Base-by-base conservation (phyloP, 2,888 invertebrate species). In the Nycteola revayana region DNA sequence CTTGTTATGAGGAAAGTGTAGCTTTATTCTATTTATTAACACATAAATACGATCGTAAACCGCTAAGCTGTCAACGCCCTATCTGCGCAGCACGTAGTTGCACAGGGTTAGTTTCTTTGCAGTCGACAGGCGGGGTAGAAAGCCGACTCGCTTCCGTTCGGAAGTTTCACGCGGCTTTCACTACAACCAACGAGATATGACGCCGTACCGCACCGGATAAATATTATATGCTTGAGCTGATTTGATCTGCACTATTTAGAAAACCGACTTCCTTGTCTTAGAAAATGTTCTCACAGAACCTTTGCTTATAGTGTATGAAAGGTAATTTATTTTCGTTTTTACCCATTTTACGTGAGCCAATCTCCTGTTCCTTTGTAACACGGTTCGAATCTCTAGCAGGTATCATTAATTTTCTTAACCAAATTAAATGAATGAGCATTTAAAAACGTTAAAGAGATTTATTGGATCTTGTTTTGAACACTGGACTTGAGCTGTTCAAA, bases 91-190 rank as follows among this genome's bases (percentile, higher is more conserved):
- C 26, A 42, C 11, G 45, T 41, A 40, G 21, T 40, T 31, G 42
- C 34, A 33, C 68, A 68, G 79, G 80, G 76, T 80, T 71, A 74
- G 78, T 80, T 82, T 66, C 69, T 73, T 74, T 63, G 58, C 54
- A 46, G 52, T 52, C 71, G 47, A 73, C 73, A 77, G 82, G 83
- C 66, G 75, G 82, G 83, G 81, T 85, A 84, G 84, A 86, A 86
- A 85, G 84, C 78, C 67, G 74, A 57, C 68, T 63, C 47, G 72
- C 78, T 85, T 85, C 84, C 86, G 84, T 67, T 81, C 73, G 74
- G 76, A 77, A 78, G 83, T 86, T 86, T 84, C 84, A 69, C 83
- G 73, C 59, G 69, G 82, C 84, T 87, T 87, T 87, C 86, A 78
- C 85, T 81, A 57, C 48, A 55, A 55, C 55, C 55, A 51, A 50